phyloP scores from a whole-genome alignment of 2,888 invertebrate species.

The Drosophila recens region DNA sequence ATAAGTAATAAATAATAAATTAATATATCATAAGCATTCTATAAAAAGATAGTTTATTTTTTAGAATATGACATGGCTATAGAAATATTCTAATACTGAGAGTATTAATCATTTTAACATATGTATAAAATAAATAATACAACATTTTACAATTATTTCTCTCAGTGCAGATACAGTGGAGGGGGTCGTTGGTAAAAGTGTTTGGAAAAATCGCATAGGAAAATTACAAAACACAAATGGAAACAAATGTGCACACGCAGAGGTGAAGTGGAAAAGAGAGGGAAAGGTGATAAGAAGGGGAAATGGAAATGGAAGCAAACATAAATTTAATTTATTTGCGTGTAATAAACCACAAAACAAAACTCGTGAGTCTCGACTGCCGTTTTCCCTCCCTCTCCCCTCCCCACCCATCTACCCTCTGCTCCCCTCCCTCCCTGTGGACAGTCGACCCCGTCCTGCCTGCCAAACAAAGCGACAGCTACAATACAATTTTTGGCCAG shows the following conservation, averaged over 20 bases:
- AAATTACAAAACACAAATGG: conserved; percentile 59
- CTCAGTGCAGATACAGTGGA: conserved; percentile 7
- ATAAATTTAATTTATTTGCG: conserved; percentile 81
- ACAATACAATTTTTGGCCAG: conserved; percentile 43
- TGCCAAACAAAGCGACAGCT: conserved; percentile 16
- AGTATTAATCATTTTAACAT: not conserved
- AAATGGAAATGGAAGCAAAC: conserved; percentile 68
- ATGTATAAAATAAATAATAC: not conserved
- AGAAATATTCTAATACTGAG: too few relatives aligned
- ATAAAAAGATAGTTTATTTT: too few relatives aligned
- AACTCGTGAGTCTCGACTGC: conserved; percentile 46
- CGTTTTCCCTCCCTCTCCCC: not conserved
- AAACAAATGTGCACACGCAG: conserved; percentile 50
- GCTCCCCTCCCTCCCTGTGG: not conserved
- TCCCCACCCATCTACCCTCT: not conserved
- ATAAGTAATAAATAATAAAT: not conserved
- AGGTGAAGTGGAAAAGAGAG: not conserved
- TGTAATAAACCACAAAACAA: conserved; percentile 80
- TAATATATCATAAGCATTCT: not conserved
- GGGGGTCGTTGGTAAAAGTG: conserved; percentile 43
- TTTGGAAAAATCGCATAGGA: conserved; percentile 68
- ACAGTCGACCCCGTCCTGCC: not conserved
- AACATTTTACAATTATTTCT: not conserved
- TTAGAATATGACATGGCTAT: too few relatives aligned
- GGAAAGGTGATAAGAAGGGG: not conserved